Evolutionary conservation across 2,888 invertebrate genomes (phyloP), one percentile per base, ranked within the genome.

Genomic region (Leucania comma): DNA sequence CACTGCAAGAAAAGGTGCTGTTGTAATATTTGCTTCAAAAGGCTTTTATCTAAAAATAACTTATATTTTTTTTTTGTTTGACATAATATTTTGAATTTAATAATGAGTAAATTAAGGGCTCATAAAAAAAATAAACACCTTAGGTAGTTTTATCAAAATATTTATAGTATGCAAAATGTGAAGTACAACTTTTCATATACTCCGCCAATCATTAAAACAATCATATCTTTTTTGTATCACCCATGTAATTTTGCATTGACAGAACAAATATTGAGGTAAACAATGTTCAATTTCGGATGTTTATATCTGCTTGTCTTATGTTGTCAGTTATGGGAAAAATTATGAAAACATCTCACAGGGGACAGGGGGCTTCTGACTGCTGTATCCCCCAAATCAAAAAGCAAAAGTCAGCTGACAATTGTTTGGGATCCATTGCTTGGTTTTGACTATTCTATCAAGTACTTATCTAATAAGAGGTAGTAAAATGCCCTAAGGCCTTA

Each of bases 1-100:
- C 4, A 89, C 91, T 91, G 89, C 17, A 83, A 88, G 32, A 66
- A 70, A 72, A 65, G 22, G 24, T 12, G 0, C 6, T n/a, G 24
- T 65, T 81, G 24, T 68, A 61, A 51, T 42, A 38, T 29, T 46
- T 0, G 35, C 53, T 51, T 1, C 1, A 29, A 38, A 63, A 0
- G 8, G 8, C n/a, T 46, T n/a, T 46, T 46, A 2, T 46, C 20
- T 60, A 62, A 65, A 58, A 26, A 22, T 46, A 51, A 61, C 14
- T 48, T 20, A 56, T 20, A 26, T 26, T 3, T 10, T 24, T n/a
- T 3, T 8, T 0, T 42, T 6, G n/a, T 0, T 24, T 8, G 10
- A 14, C 38, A 14, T 9, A 20, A 20, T 22, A 29, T 14, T 8
- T 8, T n/a, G 32, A 32, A 29, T 4, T 22, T 3, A 26, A 12